Evolutionary conservation across 1,140 invertebrate genomes (phyloP).

Genomic region (Olivierus martensii): DNA sequence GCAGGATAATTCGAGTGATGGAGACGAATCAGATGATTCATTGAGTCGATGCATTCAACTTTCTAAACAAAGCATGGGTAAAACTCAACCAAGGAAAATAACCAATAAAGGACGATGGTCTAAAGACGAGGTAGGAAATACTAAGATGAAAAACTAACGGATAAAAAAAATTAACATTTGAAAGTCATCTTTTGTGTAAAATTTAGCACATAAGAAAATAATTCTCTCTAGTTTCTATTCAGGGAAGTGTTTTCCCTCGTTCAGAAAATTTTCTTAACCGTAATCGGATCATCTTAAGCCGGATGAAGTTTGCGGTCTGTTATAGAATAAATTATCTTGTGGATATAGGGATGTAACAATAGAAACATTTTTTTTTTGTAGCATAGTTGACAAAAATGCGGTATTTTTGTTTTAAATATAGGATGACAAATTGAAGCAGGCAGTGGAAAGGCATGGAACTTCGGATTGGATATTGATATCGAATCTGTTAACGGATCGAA

Average conservation of each 20-base stretch:
- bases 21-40: too few species aligned
- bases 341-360: background rate
- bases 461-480: constrained; percentile 74
- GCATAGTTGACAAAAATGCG: background rate
- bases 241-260: too few species aligned
- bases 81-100: constrained; percentile 35
- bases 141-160: too few species aligned
- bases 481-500: constrained; percentile 66
- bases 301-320: background rate
- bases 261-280: too few species aligned
- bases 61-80: background rate
- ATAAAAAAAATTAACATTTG: too few species aligned
- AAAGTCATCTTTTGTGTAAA: too few species aligned
- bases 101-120: constrained; percentile 65
- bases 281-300: too few species aligned
- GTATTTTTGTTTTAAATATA: constrained; percentile 21
- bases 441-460: constrained; percentile 55
- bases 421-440: constrained; percentile 60
- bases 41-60: too few species aligned
- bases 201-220: too few species aligned
- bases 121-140: constrained; percentile 46
- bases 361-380: background rate
- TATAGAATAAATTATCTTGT: background rate
- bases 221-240: too few species aligned
- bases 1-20: too few species aligned